Conservation (phyloP, 2,113 vertebrate genomes). For the Dasyornis broadbenti region DNA sequence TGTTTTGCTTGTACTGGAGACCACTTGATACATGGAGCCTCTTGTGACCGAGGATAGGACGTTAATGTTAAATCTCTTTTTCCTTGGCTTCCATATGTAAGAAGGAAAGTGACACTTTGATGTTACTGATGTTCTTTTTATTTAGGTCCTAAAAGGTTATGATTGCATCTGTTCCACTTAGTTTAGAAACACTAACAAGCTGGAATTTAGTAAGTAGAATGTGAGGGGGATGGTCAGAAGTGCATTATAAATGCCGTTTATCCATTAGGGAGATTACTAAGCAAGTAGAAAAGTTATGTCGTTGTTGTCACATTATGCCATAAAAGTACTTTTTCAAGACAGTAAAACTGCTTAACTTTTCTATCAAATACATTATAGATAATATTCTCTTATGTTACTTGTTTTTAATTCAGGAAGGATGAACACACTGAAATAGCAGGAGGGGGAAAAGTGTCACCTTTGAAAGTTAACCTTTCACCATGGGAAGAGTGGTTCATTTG, state of each 20-base stretch:
- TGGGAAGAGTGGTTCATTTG: slow-evolving; percentile 92
- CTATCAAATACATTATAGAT: neutral
- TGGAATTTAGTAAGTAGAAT: neutral
- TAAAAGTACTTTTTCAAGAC: neutral
- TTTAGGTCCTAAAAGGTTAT: neutral
- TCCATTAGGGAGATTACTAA: neutral
- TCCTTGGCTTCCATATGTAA: neutral
- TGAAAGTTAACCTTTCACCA: slow-evolving; percentile 73
- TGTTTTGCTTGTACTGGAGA: neutral
- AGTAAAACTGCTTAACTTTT: neutral
- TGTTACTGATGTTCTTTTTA: neutral
- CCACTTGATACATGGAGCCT: neutral
- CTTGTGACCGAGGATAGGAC: neutral
- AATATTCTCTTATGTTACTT: neutral
- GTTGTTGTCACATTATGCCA: neutral
- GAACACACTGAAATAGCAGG: neutral
- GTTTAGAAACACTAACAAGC: neutral
- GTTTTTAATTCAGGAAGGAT: neutral
- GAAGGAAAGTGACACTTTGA: neutral
- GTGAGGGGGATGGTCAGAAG: neutral
- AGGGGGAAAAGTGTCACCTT: neutral
- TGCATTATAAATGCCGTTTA: neutral
- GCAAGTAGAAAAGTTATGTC: neutral
- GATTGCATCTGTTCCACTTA: neutral
- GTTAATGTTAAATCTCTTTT: neutral